Percentiles rank a stretch among this genome's conserved stretches.
Conservation (phyloP, 1,140 invertebrate genomes). For the Penaeus indicus region DNA sequence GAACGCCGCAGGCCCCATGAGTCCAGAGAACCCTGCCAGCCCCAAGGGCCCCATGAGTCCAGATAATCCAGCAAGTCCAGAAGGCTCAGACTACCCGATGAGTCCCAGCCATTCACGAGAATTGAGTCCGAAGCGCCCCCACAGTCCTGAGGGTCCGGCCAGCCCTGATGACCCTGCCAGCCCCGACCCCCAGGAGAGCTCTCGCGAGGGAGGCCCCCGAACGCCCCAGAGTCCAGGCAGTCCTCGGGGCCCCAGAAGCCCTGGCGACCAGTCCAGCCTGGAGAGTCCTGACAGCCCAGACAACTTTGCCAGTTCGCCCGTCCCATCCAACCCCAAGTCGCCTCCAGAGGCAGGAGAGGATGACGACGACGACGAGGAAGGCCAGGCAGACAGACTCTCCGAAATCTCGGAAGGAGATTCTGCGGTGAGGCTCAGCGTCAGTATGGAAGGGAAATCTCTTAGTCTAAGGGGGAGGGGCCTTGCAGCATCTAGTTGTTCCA, state of each 20-base stretch:
- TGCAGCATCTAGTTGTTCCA: too few species aligned
- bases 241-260: neutral
- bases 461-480: too few species aligned
- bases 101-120: neutral
- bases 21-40: slow-evolving; percentile 19
- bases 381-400: slow-evolving; percentile 37
- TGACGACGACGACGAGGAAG: neutral
- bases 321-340: slow-evolving; percentile 12
- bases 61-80: slow-evolving; percentile 18
- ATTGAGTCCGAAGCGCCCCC: slow-evolving; percentile 6
- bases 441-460: neutral
- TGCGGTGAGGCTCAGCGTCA: slow-evolving; percentile 16
- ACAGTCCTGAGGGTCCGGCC: slow-evolving; percentile 17
- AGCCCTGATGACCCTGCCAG: slow-evolving; percentile 27
- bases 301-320: neutral
- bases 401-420: slow-evolving; percentile 58
- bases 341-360: neutral
- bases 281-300: neutral
- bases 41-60: slow-evolving; percentile 17
- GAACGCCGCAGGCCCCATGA: slow-evolving; percentile 32
- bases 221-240: neutral
- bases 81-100: slow-evolving; percentile 4
- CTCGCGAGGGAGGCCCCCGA: neutral
- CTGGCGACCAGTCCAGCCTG: slow-evolving; percentile 3
- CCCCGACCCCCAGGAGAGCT: neutral